Base-by-base conservation (phyloP, 2,888 invertebrate genomes). In the Euzetes globulus region DNA sequence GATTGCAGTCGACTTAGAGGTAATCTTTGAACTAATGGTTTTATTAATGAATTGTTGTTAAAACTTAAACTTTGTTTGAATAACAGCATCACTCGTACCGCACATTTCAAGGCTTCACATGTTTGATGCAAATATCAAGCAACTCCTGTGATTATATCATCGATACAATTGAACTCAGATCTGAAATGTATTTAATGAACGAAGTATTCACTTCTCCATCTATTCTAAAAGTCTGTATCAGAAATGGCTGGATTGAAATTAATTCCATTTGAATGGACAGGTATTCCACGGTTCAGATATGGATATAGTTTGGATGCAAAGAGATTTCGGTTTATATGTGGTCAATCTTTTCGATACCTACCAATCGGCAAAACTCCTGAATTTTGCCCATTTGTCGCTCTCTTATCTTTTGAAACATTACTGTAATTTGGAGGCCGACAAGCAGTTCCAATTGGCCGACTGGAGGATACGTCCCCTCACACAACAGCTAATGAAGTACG, bases 341-440 rank as follows among this genome's bases (percentile, higher is more conserved):
- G 96, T 99, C 0, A 96, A 97, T 79, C 87, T 99, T 88, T 97
- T 99, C 82, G 99, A 99, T 83, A 99, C 98, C 0, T 88, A 92
- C 81, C 89, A 91, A 81, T 97, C 96, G 0, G 89, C 93, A 0
- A 88, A 89, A 78, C 85, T 87, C 2, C 85, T 98, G 0, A 86
- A 87, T 29, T 85, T 90, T 77, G 84, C 88, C 0, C 87, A 88
- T 19, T 84, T 90, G 1, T 92, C 94, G 4, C 81, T 85, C 33
- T 89, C 91, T 0, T 88, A 88, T 82, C 85, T 99, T 50, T 85
- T 98, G 47, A 86, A 88, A 79, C 86, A 86, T 72, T 95, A 91
- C 82, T 94, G 95, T 81, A 83, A 87, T 60, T 85, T 94, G 27
- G 85, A 88, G 75, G 88, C 91, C 0, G 90, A 98, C 81, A 99